phyloP scores from a whole-genome alignment of 1,140 invertebrate species.

The Caligus rogercresseyi region DNA sequence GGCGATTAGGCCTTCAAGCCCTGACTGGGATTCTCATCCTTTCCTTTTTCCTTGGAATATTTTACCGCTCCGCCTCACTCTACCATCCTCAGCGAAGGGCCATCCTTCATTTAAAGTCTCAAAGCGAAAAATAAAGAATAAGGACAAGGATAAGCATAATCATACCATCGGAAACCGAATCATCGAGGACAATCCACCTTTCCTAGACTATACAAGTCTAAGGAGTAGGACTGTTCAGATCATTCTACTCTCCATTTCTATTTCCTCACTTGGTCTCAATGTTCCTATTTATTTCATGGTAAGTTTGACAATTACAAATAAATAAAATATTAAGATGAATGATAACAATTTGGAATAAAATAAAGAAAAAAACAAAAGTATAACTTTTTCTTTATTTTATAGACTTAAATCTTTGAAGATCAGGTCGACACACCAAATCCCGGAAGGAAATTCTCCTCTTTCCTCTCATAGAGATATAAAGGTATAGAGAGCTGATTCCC shows the following conservation, averaged over 20 bases:
- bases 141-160: constrained; percentile 25
- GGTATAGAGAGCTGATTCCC: too few species aligned
- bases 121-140: constrained; percentile 42
- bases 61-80: constrained; percentile 65
- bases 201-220: constrained; percentile 66
- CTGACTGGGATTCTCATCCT: constrained; percentile 59
- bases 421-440: too few species aligned
- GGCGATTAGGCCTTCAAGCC: constrained; percentile 61
- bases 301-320: constrained; percentile 36
- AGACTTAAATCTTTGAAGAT: too few species aligned
- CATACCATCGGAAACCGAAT: constrained; percentile 26
- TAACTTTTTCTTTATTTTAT: too few species aligned
- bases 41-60: constrained; percentile 67
- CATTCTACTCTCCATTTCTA: constrained; percentile 54
- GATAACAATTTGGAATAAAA: not conserved
- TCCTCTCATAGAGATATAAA: too few species aligned
- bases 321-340: constrained; percentile 24
- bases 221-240: constrained; percentile 65
- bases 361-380: too few species aligned
- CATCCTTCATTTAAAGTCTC: constrained; percentile 70
- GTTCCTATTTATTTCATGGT: constrained; percentile 69
- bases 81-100: constrained; percentile 70
- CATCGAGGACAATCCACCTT: constrained; percentile 52
- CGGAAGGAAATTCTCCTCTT: too few species aligned
- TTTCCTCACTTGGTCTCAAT: constrained; percentile 60